Base-by-base conservation (phyloP, 37 sponge, comb jelly and placozoan species). In the Ianthella basta region DNA sequence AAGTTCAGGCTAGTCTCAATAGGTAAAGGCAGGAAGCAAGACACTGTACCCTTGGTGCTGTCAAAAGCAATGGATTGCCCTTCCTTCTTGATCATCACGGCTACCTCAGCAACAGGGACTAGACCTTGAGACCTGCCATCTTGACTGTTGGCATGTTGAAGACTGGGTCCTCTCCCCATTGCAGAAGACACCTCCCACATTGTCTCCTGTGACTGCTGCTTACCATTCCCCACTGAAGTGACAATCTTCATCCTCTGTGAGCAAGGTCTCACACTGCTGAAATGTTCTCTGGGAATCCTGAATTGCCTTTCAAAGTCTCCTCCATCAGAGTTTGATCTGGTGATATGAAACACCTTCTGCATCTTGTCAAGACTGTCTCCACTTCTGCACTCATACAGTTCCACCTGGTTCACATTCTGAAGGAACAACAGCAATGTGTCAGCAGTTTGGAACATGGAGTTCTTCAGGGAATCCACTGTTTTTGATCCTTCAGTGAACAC, bases 11-110 rank as follows among this genome's bases (percentile, higher is more conserved):
- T 70, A 59, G 70, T 85, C 16, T 15, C 16, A 15, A 85, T 73
- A 53, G 91, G 91, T 19, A 91, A 61, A 27, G 91, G 91, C 3
- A 91, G 78, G 41, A 91, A 91, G 30, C 91, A 91, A 61, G 87
- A 91, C n/a, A 85, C 15, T 0, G 34, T 32, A 27, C 88, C 91
- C 14, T 12, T 50, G 2, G 78, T 75, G 20, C 25, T 75, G 23
- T 53, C n/a, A 41, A 50, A 15, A 0, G 29, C 18, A 50, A 25
- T 6, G 0, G 27, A 23, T 1, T 41, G n/a, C 37, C 54, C 78
- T 50, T 41, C 16, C 20, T 38, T 75, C 4, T 55, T 24, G 21
- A 88, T 53, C 56, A 32, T 60, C 24, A 88, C 38, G 15, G 84
- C 89, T 27, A 88, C 72, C 50, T 88, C 89, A 67, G 70, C 80